These are phyloP conservation scores for Malaclemys terrapin DNA, from an alignment of 2,113 vertebrate genomes.

Conservation along the genomic window DNA sequence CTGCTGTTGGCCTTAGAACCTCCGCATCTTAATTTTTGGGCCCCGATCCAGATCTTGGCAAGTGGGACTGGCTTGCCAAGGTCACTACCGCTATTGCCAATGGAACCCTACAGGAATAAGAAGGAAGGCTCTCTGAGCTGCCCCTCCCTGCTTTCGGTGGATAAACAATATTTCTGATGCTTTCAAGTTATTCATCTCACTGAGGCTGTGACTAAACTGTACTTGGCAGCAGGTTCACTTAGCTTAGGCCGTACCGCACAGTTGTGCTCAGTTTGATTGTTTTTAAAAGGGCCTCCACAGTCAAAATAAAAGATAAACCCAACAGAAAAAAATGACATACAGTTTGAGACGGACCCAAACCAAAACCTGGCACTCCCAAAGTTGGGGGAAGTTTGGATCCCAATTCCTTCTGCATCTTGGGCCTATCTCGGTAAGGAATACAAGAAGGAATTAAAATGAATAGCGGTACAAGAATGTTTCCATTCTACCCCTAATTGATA, in stretches of 20 bases:
- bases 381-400: neutral
- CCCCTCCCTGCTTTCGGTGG: neutral
- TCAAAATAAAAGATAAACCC: neutral
- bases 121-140: neutral
- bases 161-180: neutral
- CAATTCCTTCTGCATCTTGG: rapidly evolving
- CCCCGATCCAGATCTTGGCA: conserved; percentile 14
- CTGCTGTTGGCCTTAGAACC: conserved; percentile 4
- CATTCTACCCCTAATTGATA: neutral
- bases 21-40: conserved; percentile 13
- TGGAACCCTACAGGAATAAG: neutral
- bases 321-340: neutral
- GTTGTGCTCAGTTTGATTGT: neutral
- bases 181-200: neutral
- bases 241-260: neutral
- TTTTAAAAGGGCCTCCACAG: neutral
- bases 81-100: neutral
- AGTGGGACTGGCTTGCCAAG: conserved; percentile 11
- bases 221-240: neutral
- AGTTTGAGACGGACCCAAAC: neutral
- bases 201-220: neutral
- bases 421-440: neutral
- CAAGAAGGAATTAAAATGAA: neutral
- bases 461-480: neutral
- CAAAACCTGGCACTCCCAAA: neutral